phyloP scores from a whole-genome alignment of 2,888 invertebrate genomes.

The Ophioninae sp. region DNA sequence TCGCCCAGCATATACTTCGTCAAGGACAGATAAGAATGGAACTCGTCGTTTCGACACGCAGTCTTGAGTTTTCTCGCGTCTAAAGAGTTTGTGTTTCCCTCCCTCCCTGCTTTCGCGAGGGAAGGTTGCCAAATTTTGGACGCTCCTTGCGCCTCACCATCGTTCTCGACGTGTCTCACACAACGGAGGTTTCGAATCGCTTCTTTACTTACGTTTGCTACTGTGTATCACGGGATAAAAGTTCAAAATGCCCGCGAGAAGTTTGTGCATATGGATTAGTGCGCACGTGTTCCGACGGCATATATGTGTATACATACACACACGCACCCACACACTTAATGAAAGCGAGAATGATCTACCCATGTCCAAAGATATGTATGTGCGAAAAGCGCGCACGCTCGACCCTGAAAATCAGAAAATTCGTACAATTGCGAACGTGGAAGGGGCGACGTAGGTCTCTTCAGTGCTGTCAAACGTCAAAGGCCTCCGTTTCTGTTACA shows the following conservation, averaged over 20 bases:
- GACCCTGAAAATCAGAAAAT: slow-evolving; percentile 53
- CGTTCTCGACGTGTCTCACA: neutral
- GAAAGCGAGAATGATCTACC: neutral
- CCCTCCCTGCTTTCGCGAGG: slow-evolving; percentile 12
- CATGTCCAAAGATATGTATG: slow-evolving; percentile 13
- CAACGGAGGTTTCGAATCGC: neutral
- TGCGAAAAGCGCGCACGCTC: slow-evolving; percentile 15
- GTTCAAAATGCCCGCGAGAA: slow-evolving; percentile 46
- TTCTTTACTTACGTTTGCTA: neutral
- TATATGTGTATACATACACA: neutral
- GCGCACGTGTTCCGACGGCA: too few species aligned
- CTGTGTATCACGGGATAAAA: slow-evolving; percentile 11
- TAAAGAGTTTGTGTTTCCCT: slow-evolving; percentile 24
- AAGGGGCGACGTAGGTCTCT: slow-evolving; percentile 5
- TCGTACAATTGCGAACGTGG: slow-evolving; percentile 4
- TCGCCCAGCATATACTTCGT: slow-evolving; percentile 33
- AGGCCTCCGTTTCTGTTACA: slow-evolving; percentile 54
- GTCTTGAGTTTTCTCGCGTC: slow-evolving; percentile 47
- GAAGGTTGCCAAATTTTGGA: slow-evolving; percentile 68
- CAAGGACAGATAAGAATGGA: slow-evolving; percentile 79
- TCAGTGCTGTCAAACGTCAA: slow-evolving; percentile 62
- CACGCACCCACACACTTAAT: neutral
- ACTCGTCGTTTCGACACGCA: slow-evolving; percentile 72
- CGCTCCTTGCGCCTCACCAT: slow-evolving; percentile 7
- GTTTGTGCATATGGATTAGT: neutral